A percentile compares a stretch with the other conserved stretches of the same genome.
Evolutionary conservation across 2,888 invertebrate species (phyloP).

Genomic region (Aleiodes testaceus): DNA sequence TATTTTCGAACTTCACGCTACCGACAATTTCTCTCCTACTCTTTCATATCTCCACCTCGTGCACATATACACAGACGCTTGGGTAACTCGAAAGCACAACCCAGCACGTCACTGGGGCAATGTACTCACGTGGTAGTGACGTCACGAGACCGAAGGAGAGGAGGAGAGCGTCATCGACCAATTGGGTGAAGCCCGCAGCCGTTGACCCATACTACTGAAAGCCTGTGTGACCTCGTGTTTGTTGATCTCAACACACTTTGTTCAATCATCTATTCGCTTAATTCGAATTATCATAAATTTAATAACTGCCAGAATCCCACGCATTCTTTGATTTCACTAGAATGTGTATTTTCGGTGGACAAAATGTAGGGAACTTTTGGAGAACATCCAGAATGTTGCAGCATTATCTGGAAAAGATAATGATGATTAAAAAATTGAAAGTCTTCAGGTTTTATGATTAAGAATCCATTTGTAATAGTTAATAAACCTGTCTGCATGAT

Average conservation of each 20-base stretch:
- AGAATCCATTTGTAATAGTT: neutral
- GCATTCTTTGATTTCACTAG: constrained; percentile 29
- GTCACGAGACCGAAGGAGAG: constrained; percentile 59
- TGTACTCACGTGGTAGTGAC: constrained; percentile 64
- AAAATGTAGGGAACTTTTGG: constrained; percentile 25
- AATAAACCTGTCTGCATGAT: neutral
- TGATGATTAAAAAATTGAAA: neutral
- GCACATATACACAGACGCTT: constrained; percentile 10
- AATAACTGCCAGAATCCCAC: constrained; percentile 39
- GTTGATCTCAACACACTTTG: constrained; percentile 16
- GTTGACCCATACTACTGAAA: constrained; percentile 63
- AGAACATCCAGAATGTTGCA: constrained; percentile 28
- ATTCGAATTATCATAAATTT: neutral
- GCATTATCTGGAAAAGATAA: neutral
- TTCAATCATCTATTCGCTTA: constrained; percentile 4
- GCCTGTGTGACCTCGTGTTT: constrained; percentile 37
- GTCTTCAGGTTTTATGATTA: no score
- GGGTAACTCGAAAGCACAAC: constrained; percentile 37
- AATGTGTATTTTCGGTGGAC: constrained; percentile 27
- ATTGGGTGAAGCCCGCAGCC: constrained; percentile 67
- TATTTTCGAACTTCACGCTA: constrained; percentile 46
- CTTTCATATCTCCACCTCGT: constrained; percentile 40
- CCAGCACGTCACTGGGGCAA: constrained; percentile 67
- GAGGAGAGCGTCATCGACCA: constrained; percentile 69
- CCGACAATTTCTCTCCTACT: constrained; percentile 28